These are phyloP conservation scores for Larimichthys polyactis DNA, from an alignment of 2,113 vertebrate species.

Conservation along the genomic window DNA sequence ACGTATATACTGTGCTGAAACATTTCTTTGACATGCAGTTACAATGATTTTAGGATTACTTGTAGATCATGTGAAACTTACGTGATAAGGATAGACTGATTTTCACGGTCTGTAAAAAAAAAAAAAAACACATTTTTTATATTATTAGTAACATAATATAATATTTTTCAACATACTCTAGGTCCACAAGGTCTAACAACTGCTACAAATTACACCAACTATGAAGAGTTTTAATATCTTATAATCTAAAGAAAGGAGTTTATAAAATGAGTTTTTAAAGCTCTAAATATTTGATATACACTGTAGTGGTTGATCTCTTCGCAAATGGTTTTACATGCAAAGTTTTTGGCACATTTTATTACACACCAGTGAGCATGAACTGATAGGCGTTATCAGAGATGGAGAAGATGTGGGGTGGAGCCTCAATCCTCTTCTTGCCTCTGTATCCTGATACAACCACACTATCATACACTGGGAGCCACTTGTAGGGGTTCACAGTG, in stretches of 20 bases:
- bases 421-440: slow-evolving; percentile 83
- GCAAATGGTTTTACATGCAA: not conserved
- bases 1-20: not conserved
- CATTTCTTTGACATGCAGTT: not conserved
- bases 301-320: not conserved
- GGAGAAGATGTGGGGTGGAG: slow-evolving; percentile 84
- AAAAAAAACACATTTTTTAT: not conserved
- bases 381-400: slow-evolving; percentile 84
- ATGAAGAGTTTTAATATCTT: not conserved
- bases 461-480: slow-evolving; percentile 89
- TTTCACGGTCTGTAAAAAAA: slow-evolving; percentile 44
- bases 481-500: slow-evolving; percentile 94
- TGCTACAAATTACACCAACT: not conserved
- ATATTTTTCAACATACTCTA: not conserved
- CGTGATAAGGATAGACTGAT: slow-evolving; percentile 89
- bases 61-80: slow-evolving; percentile 77
- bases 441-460: slow-evolving; percentile 73
- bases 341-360: not conserved
- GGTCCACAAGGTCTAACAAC: not conserved
- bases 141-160: not conserved
- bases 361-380: slow-evolving; percentile 75
- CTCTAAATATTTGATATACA: not conserved
- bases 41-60: not conserved
- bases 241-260: not conserved
- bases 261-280: not conserved